Base-by-base conservation (phyloP, 2,888 invertebrate species). In the Diogma glabrata region DNA sequence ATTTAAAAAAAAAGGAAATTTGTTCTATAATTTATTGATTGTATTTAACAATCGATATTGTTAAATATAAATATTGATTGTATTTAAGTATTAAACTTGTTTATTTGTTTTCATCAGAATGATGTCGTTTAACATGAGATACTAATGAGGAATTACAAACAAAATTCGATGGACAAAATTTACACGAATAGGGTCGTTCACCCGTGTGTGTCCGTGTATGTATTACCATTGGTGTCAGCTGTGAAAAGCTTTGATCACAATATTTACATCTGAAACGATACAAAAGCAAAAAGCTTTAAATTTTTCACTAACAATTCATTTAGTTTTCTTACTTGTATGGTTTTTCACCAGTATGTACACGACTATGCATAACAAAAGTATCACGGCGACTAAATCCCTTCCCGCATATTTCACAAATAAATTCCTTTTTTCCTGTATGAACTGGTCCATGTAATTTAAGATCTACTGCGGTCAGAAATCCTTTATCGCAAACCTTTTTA, bases 151-250 rank as follows among this genome's bases (percentile, higher is more conserved):
- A 77, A 50, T 72, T 66, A 1, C 77, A 77, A 2, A 77, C 75
- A 55, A 79, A 79, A 0, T 72, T 68, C 59, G 75, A 75, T 3
- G 66, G 68, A 57, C 79, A 79, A 7, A 73, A 70, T 57, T 78
- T 77, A 60, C 79, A 79, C 45, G 73, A 64, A 58, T 79, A 79
- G 0, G 79, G 79, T 49, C 77, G 64, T 59, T 79, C 79, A 3
- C 78, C 78, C 0, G 78, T 78, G 60, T 79, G 79, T 24, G 78
- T 63, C 51, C 78, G 67, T 62, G 75, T 76, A 58, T 79, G 79
- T 51, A 78, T 78, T 1, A 76, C 77, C 74, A 79, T 76, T 6
- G 78, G 78, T n/a, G 78, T 76, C 58, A 77, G 78, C 57, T 79
- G 79, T 0, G 78, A 78, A 57, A 79, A 79, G 6, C 76, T 75